Conservation (phyloP, 2,797 vertebrate species). For the Microhierax caerulescens region DNA sequence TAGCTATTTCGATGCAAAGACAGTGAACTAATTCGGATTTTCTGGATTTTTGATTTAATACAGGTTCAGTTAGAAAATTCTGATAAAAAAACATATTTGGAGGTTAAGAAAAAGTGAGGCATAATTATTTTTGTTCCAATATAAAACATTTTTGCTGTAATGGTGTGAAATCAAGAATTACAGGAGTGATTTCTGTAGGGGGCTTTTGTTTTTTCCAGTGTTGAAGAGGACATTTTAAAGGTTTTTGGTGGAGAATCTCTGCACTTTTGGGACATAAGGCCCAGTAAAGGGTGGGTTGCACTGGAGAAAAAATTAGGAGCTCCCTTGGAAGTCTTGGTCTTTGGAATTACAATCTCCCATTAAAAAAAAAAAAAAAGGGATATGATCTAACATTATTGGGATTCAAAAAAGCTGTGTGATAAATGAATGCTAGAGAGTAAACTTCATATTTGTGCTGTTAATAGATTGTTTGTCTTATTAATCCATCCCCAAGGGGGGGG, state of each 20-base stretch:
- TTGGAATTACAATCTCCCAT: background rate
- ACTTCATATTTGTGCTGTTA: background rate
- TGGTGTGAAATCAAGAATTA: background rate
- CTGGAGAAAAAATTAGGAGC: background rate
- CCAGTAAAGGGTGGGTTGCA: background rate
- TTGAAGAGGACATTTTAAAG: background rate
- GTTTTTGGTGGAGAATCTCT: background rate
- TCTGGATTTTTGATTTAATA: background rate
- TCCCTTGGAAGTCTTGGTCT: background rate
- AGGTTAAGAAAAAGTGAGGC: background rate
- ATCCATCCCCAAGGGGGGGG: too few species aligned
- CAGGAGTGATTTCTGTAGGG: background rate
- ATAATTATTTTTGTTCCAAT: background rate
- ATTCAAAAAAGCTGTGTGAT: background rate
- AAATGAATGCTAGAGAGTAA: background rate
- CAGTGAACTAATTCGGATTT: background rate
- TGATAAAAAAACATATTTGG: background rate
- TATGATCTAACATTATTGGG: background rate
- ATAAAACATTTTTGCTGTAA: background rate
- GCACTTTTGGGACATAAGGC: background rate
- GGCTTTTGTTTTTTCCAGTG: background rate
- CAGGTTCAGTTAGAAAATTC: background rate
- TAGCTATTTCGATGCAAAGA: background rate
- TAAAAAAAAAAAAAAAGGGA: background rate
- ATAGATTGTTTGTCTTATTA: background rate